A percentile compares a stretch with the other conserved stretches of the same genome.
These are phyloP conservation scores for Gyps fulvus DNA, from an alignment of 2,113 vertebrate species.

Conservation along the genomic window DNA sequence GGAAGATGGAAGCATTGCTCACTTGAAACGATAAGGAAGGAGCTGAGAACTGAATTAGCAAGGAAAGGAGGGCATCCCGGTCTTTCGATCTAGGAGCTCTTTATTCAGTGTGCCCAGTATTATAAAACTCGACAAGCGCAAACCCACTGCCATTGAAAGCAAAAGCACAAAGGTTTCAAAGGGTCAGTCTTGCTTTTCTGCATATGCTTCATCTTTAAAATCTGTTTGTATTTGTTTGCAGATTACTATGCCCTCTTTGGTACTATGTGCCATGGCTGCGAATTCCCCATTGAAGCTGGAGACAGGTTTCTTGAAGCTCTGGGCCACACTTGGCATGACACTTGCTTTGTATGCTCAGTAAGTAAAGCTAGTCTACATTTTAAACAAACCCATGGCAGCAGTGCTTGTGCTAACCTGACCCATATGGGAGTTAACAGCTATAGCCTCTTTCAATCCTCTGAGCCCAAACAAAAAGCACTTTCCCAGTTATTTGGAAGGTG, in stretches of 20 bases:
- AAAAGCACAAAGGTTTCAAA: neutral
- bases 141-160: neutral
- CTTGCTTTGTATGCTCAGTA: conserved; percentile 96
- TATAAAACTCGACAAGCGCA: neutral
- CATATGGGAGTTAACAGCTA: neutral
- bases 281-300: conserved; percentile 97
- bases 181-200: neutral
- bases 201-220: neutral
- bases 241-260: conserved; percentile 94
- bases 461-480: conserved; percentile 15
- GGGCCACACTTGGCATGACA: conserved; percentile 95
- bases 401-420: neutral
- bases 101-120: neutral
- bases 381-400: neutral
- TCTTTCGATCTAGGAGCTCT: neutral
- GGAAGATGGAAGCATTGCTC: neutral
- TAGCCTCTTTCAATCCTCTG: neutral
- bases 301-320: conserved; percentile 95
- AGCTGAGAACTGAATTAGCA: neutral
- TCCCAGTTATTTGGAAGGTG: conserved; percentile 9
- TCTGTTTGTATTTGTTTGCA: conserved; percentile 45
- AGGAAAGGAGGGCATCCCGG: neutral
- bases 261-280: conserved; percentile 91
- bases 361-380: conserved; percentile 23
- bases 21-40: neutral